Conservation (phyloP, 1,140 invertebrate species). For the Antheraea mylitta region DNA sequence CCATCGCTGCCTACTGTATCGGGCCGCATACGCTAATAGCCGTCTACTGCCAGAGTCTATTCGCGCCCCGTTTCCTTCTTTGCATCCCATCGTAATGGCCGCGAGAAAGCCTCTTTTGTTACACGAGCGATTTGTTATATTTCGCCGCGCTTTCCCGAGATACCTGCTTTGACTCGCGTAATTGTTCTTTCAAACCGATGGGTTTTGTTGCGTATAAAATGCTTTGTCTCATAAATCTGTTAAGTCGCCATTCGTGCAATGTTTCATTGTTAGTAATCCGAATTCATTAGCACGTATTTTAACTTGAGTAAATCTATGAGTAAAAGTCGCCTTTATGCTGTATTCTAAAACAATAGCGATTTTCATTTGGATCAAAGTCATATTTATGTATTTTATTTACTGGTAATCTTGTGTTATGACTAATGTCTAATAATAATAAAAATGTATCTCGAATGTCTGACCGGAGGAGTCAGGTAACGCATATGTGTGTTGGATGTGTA, state of each 20-base stretch:
- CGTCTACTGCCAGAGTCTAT: conserved; percentile 38
- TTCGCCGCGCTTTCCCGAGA: conserved; percentile 62
- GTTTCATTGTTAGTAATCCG: conserved; percentile 53
- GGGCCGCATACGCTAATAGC: conserved; percentile 73
- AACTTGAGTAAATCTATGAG: conserved; percentile 27
- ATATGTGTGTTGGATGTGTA: conserved; percentile 31
- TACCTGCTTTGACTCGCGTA: conserved; percentile 72
- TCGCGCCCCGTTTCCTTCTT: conserved; percentile 63
- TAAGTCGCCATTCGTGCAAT: conserved; percentile 42
- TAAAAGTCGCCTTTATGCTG: conserved; percentile 27
- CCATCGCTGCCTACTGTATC: conserved; percentile 40
- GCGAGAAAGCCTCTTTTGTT: conserved; percentile 76
- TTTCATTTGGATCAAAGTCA: background rate
- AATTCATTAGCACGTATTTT: conserved; percentile 45
- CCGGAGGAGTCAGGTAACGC: background rate
- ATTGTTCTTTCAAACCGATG: conserved; percentile 74
- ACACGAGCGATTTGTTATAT: conserved; percentile 72
- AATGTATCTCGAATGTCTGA: no score
- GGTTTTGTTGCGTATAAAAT: conserved; percentile 69
- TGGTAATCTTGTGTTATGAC: background rate
- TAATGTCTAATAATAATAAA: no score
- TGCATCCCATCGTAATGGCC: conserved; percentile 69
- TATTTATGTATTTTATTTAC: background rate
- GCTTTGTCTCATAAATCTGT: conserved; percentile 73
- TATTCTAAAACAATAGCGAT: background rate